A percentile compares a stretch with the other conserved stretches of the same genome.
Conservation (phyloP, 2,113 vertebrate genomes). For the Vidua chalybeata region DNA sequence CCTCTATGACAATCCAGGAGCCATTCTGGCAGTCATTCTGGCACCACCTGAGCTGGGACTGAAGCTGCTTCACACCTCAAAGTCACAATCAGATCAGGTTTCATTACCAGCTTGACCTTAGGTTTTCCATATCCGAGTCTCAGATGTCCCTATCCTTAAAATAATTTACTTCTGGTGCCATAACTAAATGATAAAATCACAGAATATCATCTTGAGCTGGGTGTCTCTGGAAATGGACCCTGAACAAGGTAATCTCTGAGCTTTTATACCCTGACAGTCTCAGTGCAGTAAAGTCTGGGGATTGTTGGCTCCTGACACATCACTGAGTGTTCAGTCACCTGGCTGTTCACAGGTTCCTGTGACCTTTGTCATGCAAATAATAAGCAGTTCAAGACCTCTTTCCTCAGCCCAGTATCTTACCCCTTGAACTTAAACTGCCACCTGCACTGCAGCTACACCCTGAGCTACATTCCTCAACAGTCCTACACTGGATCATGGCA, state of each 20-base stretch:
- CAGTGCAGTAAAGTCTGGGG: neutral
- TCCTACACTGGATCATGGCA: neutral
- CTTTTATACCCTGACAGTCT: neutral
- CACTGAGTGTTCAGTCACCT: neutral
- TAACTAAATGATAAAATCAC: neutral
- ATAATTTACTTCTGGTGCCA: neutral
- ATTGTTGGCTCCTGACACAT: neutral
- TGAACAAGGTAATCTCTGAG: rapidly evolving
- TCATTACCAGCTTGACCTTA: neutral
- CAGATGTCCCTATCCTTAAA: neutral
- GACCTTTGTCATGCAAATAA: neutral
- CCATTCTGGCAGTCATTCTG: neutral
- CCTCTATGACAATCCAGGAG: neutral
- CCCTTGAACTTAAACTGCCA: neutral
- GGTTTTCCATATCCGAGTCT: neutral
- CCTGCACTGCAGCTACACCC: too few species aligned
- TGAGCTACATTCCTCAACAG: neutral
- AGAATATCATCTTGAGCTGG: neutral
- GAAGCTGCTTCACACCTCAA: rapidly evolving
- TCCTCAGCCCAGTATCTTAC: rapidly evolving
- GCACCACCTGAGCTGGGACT: neutral
- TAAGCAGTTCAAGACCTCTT: neutral
- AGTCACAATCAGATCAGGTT: rapidly evolving
- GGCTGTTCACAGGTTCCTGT: rapidly evolving
- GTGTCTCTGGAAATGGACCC: neutral